Evolutionary conservation across 2,888 invertebrate genomes (phyloP), one percentile per base, ranked within the genome.

Genomic region (Zonitis immaculata): DNA sequence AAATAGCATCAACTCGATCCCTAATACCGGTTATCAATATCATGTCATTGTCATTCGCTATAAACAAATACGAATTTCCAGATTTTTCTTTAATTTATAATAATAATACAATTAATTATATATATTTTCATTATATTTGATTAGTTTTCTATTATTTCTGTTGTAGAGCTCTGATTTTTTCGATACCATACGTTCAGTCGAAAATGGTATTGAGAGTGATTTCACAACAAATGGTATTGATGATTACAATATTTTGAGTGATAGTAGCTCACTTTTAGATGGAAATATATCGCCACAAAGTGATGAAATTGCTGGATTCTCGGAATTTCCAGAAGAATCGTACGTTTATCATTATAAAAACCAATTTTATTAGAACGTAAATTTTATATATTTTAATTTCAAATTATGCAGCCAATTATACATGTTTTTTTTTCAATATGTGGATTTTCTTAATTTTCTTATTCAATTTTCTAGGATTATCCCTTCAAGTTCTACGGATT

Each of bases 141-240:
- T 49, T 49, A 32, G 27, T 49, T 49, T 42, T 45, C 32, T 9
- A 27, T 4, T 45, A 16, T 28, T 42, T 47, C 54, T 55, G 51
- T 65, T 65, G 63, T 72, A 56, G 73, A 80, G 79, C 64, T 76
- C 68, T 68, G 84, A 87, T 59, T 79, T 88, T 66, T 81, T 88
- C 68, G 85, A 87, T 66, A 80, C 82, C 3, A 84, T 88, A 51
- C 81, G 87, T 69, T 84, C 85, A 30, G 77, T 85, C 63, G 80
- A 75, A 56, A 70, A 80, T 69, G 82, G 82, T 65, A 73, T 84
- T 49, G 82, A 83, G 44, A 79, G 81, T 64, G 67, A 63, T 42
- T 62, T 69, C 46, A 61, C 70, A n/a, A 65, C 66, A 44, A 68
- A 58, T 53, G 63, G 70, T 30, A 67, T 71, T 42, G 70, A 70